These are phyloP conservation scores for Anser cygnoides DNA, from an alignment of 2,113 vertebrate genomes.

Conservation along the genomic window DNA sequence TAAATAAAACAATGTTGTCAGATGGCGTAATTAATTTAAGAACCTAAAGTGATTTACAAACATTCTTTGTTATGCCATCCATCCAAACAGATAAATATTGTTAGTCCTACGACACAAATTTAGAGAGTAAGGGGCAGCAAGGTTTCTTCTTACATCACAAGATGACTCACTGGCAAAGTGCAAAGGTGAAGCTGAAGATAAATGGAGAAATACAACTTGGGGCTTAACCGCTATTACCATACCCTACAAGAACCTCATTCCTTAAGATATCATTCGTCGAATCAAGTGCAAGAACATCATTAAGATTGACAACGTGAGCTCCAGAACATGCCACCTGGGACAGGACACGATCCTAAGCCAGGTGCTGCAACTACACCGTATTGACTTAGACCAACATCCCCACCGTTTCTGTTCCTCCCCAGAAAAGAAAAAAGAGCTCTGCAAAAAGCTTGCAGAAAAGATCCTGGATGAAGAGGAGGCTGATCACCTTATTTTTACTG, in stretches of 20 bases:
- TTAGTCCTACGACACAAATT: background rate
- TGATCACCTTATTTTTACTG: background rate
- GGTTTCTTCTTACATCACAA: background rate
- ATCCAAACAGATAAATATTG: background rate
- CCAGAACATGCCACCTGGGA: background rate
- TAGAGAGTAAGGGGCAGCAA: background rate
- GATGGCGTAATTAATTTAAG: background rate
- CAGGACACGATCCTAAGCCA: background rate
- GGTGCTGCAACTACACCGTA: background rate
- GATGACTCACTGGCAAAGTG: conserved; percentile 1
- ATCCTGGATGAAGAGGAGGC: background rate
- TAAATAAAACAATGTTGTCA: background rate
- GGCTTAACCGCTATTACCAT: background rate
- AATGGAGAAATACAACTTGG: background rate
- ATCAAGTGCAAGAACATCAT: background rate
- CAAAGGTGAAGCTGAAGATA: background rate
- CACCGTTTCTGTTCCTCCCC: background rate
- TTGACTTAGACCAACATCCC: background rate
- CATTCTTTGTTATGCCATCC: background rate
- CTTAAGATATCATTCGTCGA: background rate
- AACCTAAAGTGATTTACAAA: background rate
- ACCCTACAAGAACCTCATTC: background rate
- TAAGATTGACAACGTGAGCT: background rate
- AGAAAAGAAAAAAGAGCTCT: background rate
- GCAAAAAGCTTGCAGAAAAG: background rate